These are phyloP conservation scores for Emys orbicularis DNA, from an alignment of 2,797 vertebrate genomes.

Conservation along the genomic window DNA sequence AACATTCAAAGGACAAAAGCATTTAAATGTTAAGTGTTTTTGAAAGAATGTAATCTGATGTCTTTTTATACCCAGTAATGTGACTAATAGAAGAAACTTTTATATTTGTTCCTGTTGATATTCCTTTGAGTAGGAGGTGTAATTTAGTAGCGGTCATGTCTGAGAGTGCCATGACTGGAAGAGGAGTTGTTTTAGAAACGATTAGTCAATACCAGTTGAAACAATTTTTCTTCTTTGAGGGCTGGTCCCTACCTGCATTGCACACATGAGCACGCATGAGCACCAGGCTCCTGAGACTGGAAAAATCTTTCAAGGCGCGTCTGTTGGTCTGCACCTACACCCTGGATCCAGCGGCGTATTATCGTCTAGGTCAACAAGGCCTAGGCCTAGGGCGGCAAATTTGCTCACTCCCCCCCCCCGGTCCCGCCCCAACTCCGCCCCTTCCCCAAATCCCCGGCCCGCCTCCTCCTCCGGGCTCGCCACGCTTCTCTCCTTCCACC, in stretches of 20 bases:
- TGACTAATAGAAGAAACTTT: background rate
- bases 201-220: background rate
- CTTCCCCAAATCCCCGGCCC: no score
- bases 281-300: background rate
- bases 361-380: no score
- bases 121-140: background rate
- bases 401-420: no score
- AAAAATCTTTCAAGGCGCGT: background rate
- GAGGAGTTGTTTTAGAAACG: background rate
- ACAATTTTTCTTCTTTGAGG: background rate
- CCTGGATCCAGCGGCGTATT: background rate
- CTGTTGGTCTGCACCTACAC: background rate
- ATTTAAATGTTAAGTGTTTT: background rate
- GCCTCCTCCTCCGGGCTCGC: no score
- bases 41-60: fast-evolving
- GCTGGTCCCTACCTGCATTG: background rate
- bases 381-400: no score
- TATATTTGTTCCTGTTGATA: background rate
- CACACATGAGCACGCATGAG: background rate
- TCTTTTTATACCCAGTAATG: background rate
- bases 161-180: background rate
- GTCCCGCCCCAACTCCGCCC: no score
- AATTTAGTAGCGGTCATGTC: background rate
- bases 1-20: background rate
- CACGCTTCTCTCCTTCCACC: no score